Conservation (phyloP, 2,797 vertebrate species). For the Megaceryle alcyon region DNA sequence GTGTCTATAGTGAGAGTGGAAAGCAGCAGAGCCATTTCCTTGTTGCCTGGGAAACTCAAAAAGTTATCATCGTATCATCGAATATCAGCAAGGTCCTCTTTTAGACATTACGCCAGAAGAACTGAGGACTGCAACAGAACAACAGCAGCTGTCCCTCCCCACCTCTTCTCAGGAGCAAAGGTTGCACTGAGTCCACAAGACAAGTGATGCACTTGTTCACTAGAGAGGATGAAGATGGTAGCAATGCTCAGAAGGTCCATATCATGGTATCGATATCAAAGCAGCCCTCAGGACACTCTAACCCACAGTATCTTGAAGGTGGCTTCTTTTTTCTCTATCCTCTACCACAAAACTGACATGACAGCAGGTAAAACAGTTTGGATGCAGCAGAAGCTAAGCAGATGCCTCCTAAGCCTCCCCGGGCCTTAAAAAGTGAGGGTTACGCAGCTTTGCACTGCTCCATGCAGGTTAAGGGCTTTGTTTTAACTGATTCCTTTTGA, state of each 20-base stretch:
- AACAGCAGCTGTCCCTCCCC: neutral
- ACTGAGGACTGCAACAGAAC: neutral
- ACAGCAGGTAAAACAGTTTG: neutral
- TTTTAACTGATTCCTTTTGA: neutral
- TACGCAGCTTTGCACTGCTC: neutral
- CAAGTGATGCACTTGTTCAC: fast-evolving
- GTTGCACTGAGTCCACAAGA: neutral
- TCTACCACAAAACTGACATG: neutral
- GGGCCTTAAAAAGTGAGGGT: neutral
- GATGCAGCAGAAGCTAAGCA: neutral
- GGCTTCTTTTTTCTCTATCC: neutral
- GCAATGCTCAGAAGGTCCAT: neutral
- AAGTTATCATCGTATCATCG: neutral
- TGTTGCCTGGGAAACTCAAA: constrained; percentile 18
- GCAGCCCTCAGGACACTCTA: neutral
- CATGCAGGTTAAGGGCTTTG: neutral
- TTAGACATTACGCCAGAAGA: neutral
- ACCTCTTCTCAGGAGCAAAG: neutral
- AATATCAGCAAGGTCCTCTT: neutral
- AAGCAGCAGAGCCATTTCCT: neutral
- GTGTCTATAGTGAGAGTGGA: neutral
- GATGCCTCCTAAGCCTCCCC: neutral
- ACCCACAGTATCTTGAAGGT: neutral
- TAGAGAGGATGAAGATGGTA: neutral
- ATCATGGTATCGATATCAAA: neutral